A percentile compares a stretch with the other conserved stretches of the same genome.
These are phyloP conservation scores for Metopia argyrocephala DNA, from an alignment of 2,888 invertebrate genomes.

Conservation along the genomic window DNA sequence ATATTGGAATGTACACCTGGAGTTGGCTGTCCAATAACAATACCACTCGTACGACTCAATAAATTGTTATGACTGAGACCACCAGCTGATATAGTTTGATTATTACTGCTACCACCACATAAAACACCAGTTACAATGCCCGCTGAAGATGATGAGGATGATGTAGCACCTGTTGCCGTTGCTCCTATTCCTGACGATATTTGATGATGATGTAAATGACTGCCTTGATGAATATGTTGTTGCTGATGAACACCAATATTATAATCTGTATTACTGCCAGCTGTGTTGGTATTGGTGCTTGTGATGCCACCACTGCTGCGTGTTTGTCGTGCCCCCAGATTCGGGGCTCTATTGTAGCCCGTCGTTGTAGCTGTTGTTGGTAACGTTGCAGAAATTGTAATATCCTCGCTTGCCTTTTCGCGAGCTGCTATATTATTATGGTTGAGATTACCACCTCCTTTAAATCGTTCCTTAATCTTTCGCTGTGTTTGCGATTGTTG, in stretches of 20 bases:
- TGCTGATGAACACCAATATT: conserved; percentile 60
- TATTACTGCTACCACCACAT: conserved; percentile 65
- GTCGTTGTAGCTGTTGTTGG: conserved; percentile 74
- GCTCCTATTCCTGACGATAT: conserved; percentile 46
- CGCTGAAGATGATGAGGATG: conserved; percentile 33
- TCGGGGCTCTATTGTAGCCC: conserved; percentile 75
- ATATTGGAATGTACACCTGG: conserved; percentile 67
- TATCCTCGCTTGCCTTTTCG: conserved; percentile 64
- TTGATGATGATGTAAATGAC: conserved; percentile 59
- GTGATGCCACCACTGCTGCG: conserved; percentile 72
- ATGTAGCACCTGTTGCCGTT: conserved; percentile 26
- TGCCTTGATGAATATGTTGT: conserved; percentile 68
- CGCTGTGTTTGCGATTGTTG: conserved; percentile 33
- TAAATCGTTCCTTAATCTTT: conserved; percentile 37
- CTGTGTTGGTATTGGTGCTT: conserved; percentile 69
- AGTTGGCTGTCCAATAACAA: conserved; percentile 48
- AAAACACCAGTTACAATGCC: conserved; percentile 44
- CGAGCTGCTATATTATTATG: conserved; percentile 60
- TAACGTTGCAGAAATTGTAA: conserved; percentile 63
- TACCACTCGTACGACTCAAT: conserved; percentile 55
- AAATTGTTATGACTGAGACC: conserved; percentile 53
- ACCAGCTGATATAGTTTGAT: conserved; percentile 27
- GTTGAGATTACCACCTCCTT: conserved; percentile 31
- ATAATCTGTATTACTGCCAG: conserved; percentile 67
- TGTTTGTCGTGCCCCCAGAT: conserved; percentile 76